Base-by-base conservation (phyloP, 2,888 invertebrate species). In the Hirtodrosophila histrioides region DNA sequence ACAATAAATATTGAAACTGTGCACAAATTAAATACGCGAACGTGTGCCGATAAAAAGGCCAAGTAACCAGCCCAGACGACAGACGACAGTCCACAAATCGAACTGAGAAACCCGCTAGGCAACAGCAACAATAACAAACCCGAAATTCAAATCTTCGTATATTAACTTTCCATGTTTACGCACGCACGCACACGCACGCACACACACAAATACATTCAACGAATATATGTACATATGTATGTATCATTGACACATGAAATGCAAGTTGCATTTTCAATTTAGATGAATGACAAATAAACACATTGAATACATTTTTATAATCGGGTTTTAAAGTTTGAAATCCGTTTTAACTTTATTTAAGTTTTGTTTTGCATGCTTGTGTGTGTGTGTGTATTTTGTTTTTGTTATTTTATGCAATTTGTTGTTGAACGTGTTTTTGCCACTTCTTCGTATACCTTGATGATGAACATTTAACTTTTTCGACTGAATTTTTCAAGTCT, bases 1-100 rank as follows among this genome's bases (percentile, higher is more conserved):
- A 72, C 69, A 74, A 70, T 67, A 86, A 84, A 82, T 84, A 86
- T 82, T 82, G 65, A 76, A 76, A 82, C 76, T 74, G 74, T 70
- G 76, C 61, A 68, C 69, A 84, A 82, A 72, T 69, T 73, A 85
- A 82, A 85, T 64, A 71, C 43, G 50, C 45, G 61, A 75, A 41
- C 43, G 44, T 39, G 40, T 50, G 51, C 61, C 72, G 72, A 78
- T 69, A 77, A 78, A 83, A 65, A 66, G 66, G 55, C 68, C 48
- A 78, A 81, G 33, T 58, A 67, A 45, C 24, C 54, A 54, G 39
- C 48, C 57, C 43, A 58, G 48, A 31, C 63, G 66, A 66, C 43
- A 58, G 48, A 31, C 63, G 66, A 66, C 69, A 41, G 37, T 49
- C 61, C 29, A 51, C 54, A 55, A 63, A 35, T 43, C 63, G 50